Percentiles rank a stretch among this genome's conserved stretches.
These are phyloP conservation scores for Xestia xanthographa DNA, from an alignment of 2,888 invertebrate species.

Conservation along the genomic window DNA sequence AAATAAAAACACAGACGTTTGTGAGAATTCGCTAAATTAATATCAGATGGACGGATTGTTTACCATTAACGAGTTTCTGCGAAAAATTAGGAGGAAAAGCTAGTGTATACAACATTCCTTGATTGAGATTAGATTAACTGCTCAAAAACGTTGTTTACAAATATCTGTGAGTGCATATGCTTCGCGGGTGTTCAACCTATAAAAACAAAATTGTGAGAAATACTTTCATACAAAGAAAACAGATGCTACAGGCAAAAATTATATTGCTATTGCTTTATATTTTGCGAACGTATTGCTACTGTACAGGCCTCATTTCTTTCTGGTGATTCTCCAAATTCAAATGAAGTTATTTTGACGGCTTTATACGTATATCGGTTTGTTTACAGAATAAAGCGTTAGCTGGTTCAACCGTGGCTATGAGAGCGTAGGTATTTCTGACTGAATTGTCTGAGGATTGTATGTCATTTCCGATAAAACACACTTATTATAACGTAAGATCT, in stretches of 20 bases:
- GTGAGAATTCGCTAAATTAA: neutral
- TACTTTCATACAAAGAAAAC: neutral
- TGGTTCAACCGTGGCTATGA: neutral
- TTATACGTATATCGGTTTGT: neutral
- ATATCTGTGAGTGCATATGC: constrained; percentile 8
- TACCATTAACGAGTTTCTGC: constrained; percentile 27
- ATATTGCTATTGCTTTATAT: no score
- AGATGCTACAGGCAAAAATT: neutral
- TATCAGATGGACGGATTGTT: constrained; percentile 33
- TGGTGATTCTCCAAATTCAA: neutral
- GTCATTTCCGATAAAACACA: neutral
- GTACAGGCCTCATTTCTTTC: neutral
- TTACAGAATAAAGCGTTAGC: neutral
- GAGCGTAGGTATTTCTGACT: neutral
- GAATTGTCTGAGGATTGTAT: neutral
- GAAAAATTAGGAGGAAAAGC: constrained; percentile 23
- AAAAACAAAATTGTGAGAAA: neutral
- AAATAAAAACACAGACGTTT: constrained; percentile 45
- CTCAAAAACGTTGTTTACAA: constrained; percentile 20
- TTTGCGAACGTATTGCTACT: neutral
- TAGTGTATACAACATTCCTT: constrained; percentile 34
- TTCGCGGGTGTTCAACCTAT: neutral
- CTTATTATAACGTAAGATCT: neutral
- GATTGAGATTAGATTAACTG: constrained; percentile 8
- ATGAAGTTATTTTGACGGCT: neutral